Evolutionary conservation across 2,797 vertebrate genomes (phyloP).

Genomic region (Argentina silus): DNA sequence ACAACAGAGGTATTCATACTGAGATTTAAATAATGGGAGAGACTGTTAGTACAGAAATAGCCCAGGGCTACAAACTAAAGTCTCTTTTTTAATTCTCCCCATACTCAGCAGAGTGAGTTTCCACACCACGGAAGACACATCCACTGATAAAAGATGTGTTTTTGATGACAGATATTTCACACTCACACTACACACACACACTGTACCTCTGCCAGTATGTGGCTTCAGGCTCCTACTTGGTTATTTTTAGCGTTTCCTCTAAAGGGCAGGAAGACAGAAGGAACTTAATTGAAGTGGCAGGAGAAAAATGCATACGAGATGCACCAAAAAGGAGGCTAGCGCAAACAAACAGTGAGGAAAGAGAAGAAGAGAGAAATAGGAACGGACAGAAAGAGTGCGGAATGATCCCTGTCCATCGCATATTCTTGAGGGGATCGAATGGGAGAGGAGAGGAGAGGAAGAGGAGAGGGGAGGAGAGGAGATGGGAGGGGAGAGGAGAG

Average conservation of each 20-base stretch:
- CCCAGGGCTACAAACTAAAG: constrained; percentile 51
- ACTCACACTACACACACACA: background rate
- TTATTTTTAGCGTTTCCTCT: constrained; percentile 57
- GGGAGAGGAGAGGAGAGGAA: constrained; percentile 7
- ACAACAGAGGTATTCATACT: constrained; percentile 59
- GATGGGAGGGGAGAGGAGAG: background rate
- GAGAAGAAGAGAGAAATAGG: constrained; percentile 23
- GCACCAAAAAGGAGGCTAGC: background rate
- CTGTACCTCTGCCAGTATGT: constrained; percentile 34
- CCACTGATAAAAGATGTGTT: background rate
- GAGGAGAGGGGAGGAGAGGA: background rate
- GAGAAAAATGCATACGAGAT: constrained; percentile 23
- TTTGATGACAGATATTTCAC: background rate
- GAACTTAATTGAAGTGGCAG: constrained; percentile 55
- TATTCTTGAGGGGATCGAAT: background rate
- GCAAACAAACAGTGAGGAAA: constrained; percentile 32
- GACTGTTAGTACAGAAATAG: constrained; percentile 67
- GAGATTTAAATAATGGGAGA: constrained; percentile 71
- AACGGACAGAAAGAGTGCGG: background rate
- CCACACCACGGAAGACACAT: constrained; percentile 14
- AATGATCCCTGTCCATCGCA: too few species aligned
- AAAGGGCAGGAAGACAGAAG: constrained; percentile 40
- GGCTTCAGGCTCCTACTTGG: constrained; percentile 31
- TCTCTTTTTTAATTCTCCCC: constrained; percentile 46
- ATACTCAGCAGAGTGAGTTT: constrained; percentile 6